Evolutionary conservation across 2,888 invertebrate species (phyloP).

Genomic region (Leucophenga montana): DNA sequence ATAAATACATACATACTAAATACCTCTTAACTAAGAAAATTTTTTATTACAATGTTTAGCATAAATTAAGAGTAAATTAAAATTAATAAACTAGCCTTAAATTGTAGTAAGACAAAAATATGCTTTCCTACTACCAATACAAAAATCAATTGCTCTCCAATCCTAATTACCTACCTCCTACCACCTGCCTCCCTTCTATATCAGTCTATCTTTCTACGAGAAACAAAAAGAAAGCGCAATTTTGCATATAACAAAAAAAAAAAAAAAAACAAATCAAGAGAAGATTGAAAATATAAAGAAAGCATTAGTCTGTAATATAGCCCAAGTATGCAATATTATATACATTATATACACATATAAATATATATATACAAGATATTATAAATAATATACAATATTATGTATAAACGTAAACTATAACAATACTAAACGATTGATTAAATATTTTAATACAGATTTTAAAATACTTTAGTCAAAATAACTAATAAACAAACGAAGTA

Average conservation of each 20-base stretch:
- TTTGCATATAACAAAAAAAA: neutral
- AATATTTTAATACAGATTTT: conserved; percentile 18
- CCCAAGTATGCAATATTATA: conserved; percentile 66
- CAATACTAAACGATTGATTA: conserved; percentile 9
- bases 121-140: too few relatives aligned
- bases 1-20: conserved; percentile 14
- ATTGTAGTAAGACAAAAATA: conserved; percentile 36
- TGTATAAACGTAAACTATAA: neutral
- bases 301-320: conserved; percentile 54
- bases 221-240: conserved; percentile 27
- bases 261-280: neutral
- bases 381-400: conserved; percentile 19
- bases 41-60: conserved; percentile 23
- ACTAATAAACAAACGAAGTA: too few relatives aligned
- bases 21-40: conserved; percentile 52
- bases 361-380: conserved; percentile 33
- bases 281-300: conserved; percentile 12
- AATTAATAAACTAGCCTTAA: conserved; percentile 55
- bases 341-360: conserved; percentile 38
- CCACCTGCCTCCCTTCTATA: conserved; percentile 46
- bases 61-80: conserved; percentile 42
- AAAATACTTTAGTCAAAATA: conserved; percentile 7
- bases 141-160: neutral
- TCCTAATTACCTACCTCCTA: too few relatives aligned
- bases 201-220: conserved; percentile 31